Conservation (phyloP, 1,140 invertebrate species). For the Habropoda laboriosa region DNA sequence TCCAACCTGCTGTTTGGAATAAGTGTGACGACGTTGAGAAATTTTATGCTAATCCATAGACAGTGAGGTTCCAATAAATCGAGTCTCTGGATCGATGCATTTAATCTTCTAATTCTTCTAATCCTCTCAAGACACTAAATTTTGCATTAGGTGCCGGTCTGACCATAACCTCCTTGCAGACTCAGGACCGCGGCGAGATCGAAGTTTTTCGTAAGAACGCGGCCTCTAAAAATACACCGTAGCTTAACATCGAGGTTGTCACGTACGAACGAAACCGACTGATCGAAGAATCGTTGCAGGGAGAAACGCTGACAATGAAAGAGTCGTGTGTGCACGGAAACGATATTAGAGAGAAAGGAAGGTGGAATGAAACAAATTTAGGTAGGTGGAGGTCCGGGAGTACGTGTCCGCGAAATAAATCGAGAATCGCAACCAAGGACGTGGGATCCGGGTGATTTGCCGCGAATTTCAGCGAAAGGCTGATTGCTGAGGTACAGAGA, state of each 20-base stretch:
- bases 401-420: not conserved
- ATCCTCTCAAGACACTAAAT: too few species aligned
- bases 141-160: not conserved
- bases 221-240: constrained; percentile 55
- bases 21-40: too few species aligned
- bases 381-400: not conserved
- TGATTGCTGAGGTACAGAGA: not conserved
- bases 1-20: too few species aligned
- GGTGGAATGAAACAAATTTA: constrained; percentile 6
- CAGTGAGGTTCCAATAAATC: too few species aligned
- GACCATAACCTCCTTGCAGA: constrained; percentile 42
- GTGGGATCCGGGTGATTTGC: not conserved
- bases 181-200: constrained; percentile 8
- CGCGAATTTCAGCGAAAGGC: not conserved
- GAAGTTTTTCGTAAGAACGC: constrained; percentile 40
- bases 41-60: too few species aligned
- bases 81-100: too few species aligned
- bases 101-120: too few species aligned
- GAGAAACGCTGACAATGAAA: constrained; percentile 44
- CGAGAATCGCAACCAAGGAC: not conserved
- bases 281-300: constrained; percentile 36
- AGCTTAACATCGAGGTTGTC: constrained; percentile 48
- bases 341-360: not conserved
- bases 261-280: constrained; percentile 49
- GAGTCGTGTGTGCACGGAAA: not conserved